Base-by-base conservation (phyloP, 2,113 vertebrate species). In the Sciurus niger region DNA sequence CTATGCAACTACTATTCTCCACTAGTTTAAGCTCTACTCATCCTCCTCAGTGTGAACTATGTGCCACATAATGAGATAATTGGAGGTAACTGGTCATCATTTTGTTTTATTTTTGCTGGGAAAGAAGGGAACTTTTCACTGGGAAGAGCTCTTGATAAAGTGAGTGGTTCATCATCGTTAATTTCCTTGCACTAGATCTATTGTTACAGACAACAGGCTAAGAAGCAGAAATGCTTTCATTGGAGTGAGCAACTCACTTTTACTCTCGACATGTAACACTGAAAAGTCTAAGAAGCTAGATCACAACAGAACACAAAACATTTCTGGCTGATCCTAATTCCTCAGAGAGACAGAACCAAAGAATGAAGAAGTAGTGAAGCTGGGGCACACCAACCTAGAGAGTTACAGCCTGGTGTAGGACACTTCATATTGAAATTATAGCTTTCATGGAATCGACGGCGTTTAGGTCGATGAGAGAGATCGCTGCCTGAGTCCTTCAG, bases 341-440 rank as follows among this genome's bases (percentile, higher is more conserved):
- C 68, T 89, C 25, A 82, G 43, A 37, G 79, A 63, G 4, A 34
- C 5, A 84, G 43, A 95, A 60, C 10, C 73, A 83, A 1, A 22
- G 28, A 90, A 72, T 1, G 60, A 34, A 87, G n/a, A 12, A 43
- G 34, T 22, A 53, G 83, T 0, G 4, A 87, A n/a, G 72, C 63
- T 18, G 32, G 48, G 46, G 43, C 40, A 79, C 78, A 96, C 98
- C 98, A 98, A 99, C 99, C 99, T 63, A 99, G 98, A 18, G 99
- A 99, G 98, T 99, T 99, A 98, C 99, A 99, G 37, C 99, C 99
- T 0, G 99, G 99, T 0, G 99, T 99, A 34, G 99, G 99, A 95
- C 99, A 99, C 94, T 99, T 99, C 99, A 99, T 99, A 98, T 99
- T 99, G 97, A 99, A 99, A 98, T 99, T 99, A 98, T 99, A 99